These are phyloP conservation scores for Saccostrea glomerata DNA, from an alignment of 1,140 invertebrate species.

Conservation along the genomic window DNA sequence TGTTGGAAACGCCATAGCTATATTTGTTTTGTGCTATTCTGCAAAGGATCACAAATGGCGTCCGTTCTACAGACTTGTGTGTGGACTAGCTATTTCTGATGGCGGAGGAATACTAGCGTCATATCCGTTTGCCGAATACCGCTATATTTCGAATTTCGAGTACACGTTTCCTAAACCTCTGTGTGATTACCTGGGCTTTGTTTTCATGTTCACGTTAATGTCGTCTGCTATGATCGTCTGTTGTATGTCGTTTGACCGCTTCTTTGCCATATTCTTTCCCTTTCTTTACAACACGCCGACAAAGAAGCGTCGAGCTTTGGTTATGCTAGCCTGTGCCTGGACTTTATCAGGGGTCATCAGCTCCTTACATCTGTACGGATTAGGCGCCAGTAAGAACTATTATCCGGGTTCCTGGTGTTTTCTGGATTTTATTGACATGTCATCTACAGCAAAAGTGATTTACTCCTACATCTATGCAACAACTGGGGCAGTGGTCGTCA, in stretches of 20 bases:
- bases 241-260: slow-evolving; percentile 78
- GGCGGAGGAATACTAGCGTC: slow-evolving; percentile 66
- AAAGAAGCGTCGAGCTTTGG: slow-evolving; percentile 62
- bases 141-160: slow-evolving; percentile 64
- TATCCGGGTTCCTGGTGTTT: slow-evolving; percentile 79
- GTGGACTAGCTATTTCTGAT: slow-evolving; percentile 68
- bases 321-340: slow-evolving; percentile 68
- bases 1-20: slow-evolving; percentile 65
- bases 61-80: slow-evolving; percentile 70
- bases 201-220: slow-evolving; percentile 75
- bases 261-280: slow-evolving; percentile 75
- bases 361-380: slow-evolving; percentile 74
- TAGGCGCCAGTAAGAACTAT: slow-evolving; percentile 70
- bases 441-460: slow-evolving; percentile 50
- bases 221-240: slow-evolving; percentile 76
- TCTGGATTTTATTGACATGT: slow-evolving; percentile 70
- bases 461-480: slow-evolving; percentile 72
- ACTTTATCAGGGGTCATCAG: slow-evolving; percentile 69
- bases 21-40: slow-evolving; percentile 61
- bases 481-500: slow-evolving; percentile 63
- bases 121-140: slow-evolving; percentile 59
- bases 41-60: slow-evolving; percentile 60
- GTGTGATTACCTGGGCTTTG: slow-evolving; percentile 76
- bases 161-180: slow-evolving; percentile 66
- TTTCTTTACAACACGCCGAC: slow-evolving; percentile 75